Conservation (phyloP, 2,113 vertebrate genomes). For the Microcebus murinus region DNA sequence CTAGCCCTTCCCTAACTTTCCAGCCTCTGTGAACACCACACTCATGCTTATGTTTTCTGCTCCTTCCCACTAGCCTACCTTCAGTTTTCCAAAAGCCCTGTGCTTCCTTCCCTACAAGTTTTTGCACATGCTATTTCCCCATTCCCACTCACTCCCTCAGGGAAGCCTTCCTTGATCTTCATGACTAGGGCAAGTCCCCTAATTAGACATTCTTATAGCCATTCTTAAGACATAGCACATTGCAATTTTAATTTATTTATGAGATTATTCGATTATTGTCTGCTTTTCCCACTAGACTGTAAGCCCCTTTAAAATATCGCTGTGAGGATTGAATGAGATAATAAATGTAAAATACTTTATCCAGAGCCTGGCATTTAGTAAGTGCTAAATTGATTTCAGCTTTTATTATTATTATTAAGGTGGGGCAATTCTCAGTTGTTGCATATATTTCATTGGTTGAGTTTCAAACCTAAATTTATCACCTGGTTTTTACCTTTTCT, state of each 20-base stretch:
- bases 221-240: slow-evolving; percentile 54
- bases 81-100: not conserved
- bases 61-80: not conserved
- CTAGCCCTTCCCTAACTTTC: not conserved
- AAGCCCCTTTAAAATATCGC: slow-evolving; percentile 53
- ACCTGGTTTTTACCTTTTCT: not conserved
- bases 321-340: slow-evolving; percentile 45
- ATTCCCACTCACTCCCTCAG: not conserved
- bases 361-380: not conserved
- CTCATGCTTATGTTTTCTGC: not conserved
- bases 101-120: not conserved
- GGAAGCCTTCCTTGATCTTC: slow-evolving; percentile 27
- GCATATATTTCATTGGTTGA: not conserved
- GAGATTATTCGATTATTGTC: slow-evolving; percentile 65
- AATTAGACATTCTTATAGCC: slow-evolving; percentile 52
- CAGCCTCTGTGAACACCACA: not conserved
- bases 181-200: not conserved
- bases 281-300: slow-evolving; percentile 6
- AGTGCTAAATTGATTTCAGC: slow-evolving; percentile 62
- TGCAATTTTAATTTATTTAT: slow-evolving; percentile 67
- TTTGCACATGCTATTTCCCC: not conserved
- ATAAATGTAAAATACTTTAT: slow-evolving; percentile 60
- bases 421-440: not conserved
- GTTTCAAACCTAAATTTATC: slow-evolving; percentile 3
- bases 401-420: slow-evolving; percentile 37